Conservation (phyloP, 2,797 vertebrate genomes). For the Microtus obscurus region DNA sequence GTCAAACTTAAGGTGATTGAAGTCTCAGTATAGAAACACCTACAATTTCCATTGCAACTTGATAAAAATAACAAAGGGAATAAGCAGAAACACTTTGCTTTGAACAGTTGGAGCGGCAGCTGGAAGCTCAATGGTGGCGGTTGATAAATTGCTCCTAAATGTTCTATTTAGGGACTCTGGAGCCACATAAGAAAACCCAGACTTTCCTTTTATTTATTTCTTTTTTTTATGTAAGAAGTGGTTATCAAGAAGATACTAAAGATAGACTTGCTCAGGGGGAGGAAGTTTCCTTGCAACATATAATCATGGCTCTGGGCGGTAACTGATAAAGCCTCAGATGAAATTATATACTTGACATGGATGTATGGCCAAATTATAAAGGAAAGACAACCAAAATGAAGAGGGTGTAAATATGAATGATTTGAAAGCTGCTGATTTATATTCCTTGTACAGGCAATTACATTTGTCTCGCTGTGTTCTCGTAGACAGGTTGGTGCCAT, state of each 20-base stretch:
- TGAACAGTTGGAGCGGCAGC: constrained; percentile 52
- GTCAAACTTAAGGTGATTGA: background rate
- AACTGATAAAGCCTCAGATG: constrained; percentile 87
- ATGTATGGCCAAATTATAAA: constrained; percentile 87
- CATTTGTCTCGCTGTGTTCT: constrained; percentile 78
- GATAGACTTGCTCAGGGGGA: constrained; percentile 63
- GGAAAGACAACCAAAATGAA: constrained; percentile 83
- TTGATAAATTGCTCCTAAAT: constrained; percentile 76
- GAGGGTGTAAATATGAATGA: constrained; percentile 85
- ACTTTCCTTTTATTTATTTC: constrained; percentile 74
- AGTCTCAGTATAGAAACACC: background rate
- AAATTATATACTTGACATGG: constrained; percentile 89
- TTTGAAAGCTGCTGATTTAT: constrained; percentile 82
- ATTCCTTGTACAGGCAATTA: constrained; percentile 83
- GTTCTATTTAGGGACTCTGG: constrained; percentile 75
- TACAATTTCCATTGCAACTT: constrained; percentile 49
- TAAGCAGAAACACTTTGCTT: constrained; percentile 25
- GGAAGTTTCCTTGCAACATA: constrained; percentile 75
- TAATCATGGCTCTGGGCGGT: constrained; percentile 86
- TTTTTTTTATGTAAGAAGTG: constrained; percentile 65
- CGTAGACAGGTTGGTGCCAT: constrained; percentile 84
- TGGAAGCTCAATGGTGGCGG: constrained; percentile 58
- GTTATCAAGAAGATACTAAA: constrained; percentile 81
- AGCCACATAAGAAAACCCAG: constrained; percentile 75
- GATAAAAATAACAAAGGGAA: constrained; percentile 57